Evolutionary conservation across 2,888 invertebrate genomes (phyloP).

Genomic region (Uropetala carovei): DNA sequence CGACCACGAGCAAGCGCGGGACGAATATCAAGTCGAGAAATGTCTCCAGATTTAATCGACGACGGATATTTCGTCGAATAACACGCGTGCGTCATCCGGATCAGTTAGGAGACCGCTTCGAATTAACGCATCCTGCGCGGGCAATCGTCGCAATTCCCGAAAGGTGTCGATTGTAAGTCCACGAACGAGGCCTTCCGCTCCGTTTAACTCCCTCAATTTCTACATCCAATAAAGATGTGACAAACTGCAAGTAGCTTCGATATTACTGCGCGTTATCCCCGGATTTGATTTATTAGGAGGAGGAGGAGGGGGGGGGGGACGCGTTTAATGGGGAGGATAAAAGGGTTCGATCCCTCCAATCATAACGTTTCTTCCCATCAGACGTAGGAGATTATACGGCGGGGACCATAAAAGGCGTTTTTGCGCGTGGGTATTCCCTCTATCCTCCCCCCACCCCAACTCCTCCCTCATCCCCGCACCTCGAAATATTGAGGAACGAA

Average conservation of each 20-base stretch:
- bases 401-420: background rate
- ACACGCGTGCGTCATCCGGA: background rate
- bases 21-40: too few species aligned
- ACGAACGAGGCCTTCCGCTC: background rate
- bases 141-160: background rate
- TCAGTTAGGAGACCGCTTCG: background rate
- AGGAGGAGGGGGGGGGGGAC: background rate
- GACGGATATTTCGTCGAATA: too few species aligned
- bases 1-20: too few species aligned
- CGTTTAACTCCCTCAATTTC: background rate
- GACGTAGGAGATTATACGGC: background rate
- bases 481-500: background rate
- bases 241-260: background rate
- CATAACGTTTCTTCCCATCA: constrained; percentile 14
- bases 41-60: too few species aligned
- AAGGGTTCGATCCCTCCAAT: constrained; percentile 1
- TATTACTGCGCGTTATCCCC: background rate
- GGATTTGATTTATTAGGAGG: background rate
- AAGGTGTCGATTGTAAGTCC: background rate
- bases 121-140: background rate
- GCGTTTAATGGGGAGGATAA: constrained; percentile 11
- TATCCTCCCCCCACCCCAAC: too few species aligned
- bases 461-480: background rate
- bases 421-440: background rate
- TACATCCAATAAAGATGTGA: background rate